A percentile compares a stretch with the other conserved stretches of the same genome.
Evolutionary conservation across 2,797 vertebrate genomes (phyloP).

Genomic region (Epinephelus awoara): DNA sequence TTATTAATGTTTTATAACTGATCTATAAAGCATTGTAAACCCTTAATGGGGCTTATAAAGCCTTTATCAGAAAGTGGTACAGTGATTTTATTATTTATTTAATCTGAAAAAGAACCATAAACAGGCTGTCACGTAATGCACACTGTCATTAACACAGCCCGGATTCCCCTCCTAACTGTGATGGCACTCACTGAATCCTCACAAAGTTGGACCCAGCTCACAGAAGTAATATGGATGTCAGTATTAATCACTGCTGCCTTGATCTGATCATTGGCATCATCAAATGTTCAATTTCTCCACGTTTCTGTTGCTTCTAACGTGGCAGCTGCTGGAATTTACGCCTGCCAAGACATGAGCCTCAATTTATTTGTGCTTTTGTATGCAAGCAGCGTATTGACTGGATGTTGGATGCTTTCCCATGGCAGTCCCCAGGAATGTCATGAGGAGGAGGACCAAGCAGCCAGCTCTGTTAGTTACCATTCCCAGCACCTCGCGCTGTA

Average conservation of each 20-base stretch:
- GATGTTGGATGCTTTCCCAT: constrained; percentile 66
- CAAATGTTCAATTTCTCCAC: constrained; percentile 50
- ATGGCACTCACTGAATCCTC: not conserved
- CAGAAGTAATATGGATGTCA: constrained; percentile 40
- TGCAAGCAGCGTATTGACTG: constrained; percentile 49
- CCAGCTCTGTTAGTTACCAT: constrained; percentile 24
- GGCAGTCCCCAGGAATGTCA: constrained; percentile 55
- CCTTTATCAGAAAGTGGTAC: not conserved
- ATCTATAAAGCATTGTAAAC: not conserved
- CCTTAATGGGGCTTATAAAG: not conserved
- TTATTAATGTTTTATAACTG: not conserved
- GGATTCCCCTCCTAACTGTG: constrained; percentile 1
- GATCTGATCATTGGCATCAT: constrained; percentile 57
- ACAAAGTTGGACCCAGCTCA: constrained; percentile 22
- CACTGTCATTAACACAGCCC: constrained; percentile 6
- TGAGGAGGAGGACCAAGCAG: constrained; percentile 30
- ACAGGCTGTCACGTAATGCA: not conserved
- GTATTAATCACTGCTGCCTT: constrained; percentile 43
- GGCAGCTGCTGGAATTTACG: constrained; percentile 56
- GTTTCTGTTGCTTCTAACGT: constrained; percentile 36
- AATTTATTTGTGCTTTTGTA: constrained; percentile 67
- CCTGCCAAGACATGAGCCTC: constrained; percentile 62
- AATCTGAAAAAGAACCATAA: not conserved
- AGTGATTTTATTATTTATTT: not conserved
- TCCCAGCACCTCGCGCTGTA: constrained; percentile 21